Conservation (phyloP, 2,888 invertebrate genomes). For the Luperina testacea region DNA sequence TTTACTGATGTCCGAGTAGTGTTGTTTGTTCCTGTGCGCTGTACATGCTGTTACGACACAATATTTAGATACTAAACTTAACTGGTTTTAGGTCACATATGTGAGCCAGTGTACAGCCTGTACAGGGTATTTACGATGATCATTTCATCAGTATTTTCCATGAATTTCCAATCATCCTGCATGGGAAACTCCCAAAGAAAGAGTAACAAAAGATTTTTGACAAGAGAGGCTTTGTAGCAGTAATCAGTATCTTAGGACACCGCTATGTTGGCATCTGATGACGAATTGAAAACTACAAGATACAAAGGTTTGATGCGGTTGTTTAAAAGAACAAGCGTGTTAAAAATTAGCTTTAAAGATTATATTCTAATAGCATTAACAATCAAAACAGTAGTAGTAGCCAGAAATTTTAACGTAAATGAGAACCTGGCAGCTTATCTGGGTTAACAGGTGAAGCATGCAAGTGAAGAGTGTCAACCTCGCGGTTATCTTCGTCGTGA, state of each 20-base stretch:
- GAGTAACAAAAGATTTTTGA: background rate
- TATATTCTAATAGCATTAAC: background rate
- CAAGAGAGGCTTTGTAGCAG: background rate
- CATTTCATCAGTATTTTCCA: background rate
- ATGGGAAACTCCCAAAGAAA: background rate
- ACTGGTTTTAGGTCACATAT: constrained; percentile 2
- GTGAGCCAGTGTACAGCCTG: background rate
- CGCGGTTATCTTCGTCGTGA: constrained; percentile 51
- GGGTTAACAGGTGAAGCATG: background rate
- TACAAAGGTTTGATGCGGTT: too few species aligned
- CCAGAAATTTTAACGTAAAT: background rate
- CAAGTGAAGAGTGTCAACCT: constrained; percentile 9
- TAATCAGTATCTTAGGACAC: too few species aligned
- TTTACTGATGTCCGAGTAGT: constrained; percentile 10
- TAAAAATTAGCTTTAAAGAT: background rate
- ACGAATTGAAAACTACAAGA: too few species aligned
- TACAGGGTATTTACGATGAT: background rate
- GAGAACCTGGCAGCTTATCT: constrained; percentile 4
- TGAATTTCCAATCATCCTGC: background rate
- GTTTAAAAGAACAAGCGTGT: background rate
- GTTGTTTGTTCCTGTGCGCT: constrained; percentile 36
- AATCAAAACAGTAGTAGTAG: background rate
- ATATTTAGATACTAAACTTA: background rate
- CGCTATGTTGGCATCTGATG: background rate
- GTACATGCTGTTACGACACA: background rate